Evolutionary conservation across 2,888 invertebrate species (phyloP).

Genomic region (Orchesellides sinensis): DNA sequence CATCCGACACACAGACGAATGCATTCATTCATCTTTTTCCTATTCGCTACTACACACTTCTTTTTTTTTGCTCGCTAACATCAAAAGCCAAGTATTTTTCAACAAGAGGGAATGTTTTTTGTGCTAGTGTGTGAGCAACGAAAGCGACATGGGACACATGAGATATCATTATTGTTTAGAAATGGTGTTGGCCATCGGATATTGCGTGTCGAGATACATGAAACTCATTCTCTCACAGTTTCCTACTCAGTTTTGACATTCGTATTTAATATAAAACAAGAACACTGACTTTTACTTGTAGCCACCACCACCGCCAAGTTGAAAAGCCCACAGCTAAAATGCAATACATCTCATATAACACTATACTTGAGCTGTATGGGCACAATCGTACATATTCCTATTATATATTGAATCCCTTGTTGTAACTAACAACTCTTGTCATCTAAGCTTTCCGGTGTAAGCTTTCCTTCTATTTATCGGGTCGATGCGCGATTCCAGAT

Average conservation of each 20-base stretch:
- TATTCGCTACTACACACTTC: not conserved
- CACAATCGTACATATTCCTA: too few relatives aligned
- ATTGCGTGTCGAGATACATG: constrained; percentile 61
- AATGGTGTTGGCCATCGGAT: constrained; percentile 63
- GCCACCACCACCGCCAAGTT: not conserved
- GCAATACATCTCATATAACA: not conserved
- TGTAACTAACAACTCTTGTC: constrained; percentile 15
- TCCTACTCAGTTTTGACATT: constrained; percentile 29
- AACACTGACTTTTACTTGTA: not conserved
- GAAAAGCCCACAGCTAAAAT: not conserved
- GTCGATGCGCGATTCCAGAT: constrained; percentile 3
- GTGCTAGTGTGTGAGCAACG: constrained; percentile 9
- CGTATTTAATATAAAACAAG: constrained; percentile 33
- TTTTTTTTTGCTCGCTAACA: not conserved
- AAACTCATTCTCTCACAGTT: constrained; percentile 17
- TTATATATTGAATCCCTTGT: not conserved
- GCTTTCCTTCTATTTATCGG: constrained; percentile 25
- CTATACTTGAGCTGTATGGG: too few relatives aligned
- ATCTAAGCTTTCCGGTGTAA: constrained; percentile 24
- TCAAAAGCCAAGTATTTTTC: constrained; percentile 35
- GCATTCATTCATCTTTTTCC: constrained; percentile 41
- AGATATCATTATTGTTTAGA: constrained; percentile 67
- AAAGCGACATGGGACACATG: constrained; percentile 50
- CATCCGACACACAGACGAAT: constrained; percentile 14
- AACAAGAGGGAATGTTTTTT: not conserved